Conservation (phyloP, 2,888 invertebrate species). For the Plusia festucae region DNA sequence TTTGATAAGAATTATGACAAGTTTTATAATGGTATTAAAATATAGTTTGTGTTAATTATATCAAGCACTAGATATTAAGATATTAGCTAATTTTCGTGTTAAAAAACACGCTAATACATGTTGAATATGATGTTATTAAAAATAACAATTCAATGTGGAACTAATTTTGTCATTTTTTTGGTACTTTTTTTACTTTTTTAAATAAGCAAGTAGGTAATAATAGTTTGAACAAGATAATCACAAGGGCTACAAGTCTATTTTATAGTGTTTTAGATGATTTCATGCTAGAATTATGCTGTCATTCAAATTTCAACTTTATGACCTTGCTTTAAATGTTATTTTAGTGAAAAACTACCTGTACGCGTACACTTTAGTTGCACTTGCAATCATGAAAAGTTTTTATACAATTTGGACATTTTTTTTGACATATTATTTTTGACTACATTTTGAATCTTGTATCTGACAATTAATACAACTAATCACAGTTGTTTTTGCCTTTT, state of each 20-base stretch:
- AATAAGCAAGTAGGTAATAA: too few species aligned
- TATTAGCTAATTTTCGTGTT: neutral
- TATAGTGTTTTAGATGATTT: neutral
- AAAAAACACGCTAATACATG: too few species aligned
- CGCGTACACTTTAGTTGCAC: neutral
- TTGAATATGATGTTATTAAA: too few species aligned
- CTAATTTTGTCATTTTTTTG: too few species aligned
- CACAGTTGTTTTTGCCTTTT: neutral
- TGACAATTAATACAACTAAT: neutral
- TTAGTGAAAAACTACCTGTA: neutral
- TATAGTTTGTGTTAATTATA: neutral
- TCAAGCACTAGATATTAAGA: neutral
- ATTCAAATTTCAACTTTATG: neutral
- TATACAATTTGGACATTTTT: neutral
- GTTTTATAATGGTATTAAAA: neutral
- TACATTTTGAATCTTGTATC: neutral
- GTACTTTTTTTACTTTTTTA: too few species aligned
- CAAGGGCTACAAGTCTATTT: too few species aligned
- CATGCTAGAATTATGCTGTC: neutral
- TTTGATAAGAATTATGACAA: neutral
- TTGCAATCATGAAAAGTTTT: neutral
- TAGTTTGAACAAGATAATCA: too few species aligned
- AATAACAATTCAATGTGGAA: neutral
- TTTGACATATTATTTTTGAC: neutral
- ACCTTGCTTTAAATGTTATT: neutral